These are phyloP conservation scores for Mastomys coucha DNA, from an alignment of 2,113 vertebrate genomes.

Conservation along the genomic window DNA sequence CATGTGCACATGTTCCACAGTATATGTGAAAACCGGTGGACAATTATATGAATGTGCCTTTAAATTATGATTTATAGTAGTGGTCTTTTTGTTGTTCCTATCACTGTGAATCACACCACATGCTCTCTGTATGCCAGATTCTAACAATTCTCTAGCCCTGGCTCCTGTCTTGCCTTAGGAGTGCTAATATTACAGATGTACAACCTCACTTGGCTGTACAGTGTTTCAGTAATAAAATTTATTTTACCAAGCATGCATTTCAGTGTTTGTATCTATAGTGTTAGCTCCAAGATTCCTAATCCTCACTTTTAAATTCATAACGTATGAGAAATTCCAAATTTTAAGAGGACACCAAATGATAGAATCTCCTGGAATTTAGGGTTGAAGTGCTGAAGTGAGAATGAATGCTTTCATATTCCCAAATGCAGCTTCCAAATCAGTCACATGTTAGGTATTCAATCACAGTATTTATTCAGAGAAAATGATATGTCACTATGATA, in stretches of 20 bases:
- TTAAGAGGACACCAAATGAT: neutral
- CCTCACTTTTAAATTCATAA: neutral
- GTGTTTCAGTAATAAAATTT: neutral
- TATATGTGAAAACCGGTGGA: neutral
- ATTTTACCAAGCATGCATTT: neutral
- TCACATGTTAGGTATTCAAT: neutral
- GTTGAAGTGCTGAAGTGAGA: neutral
- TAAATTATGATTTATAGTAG: neutral
- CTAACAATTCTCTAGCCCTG: neutral
- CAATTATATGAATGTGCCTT: neutral
- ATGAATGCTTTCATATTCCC: rapidly evolving
- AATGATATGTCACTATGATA: neutral
- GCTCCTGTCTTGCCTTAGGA: neutral
- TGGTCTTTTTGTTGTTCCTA: neutral
- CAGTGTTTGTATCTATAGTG: neutral
- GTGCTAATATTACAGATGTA: neutral
- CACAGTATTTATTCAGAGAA: neutral
- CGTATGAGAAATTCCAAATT: neutral
- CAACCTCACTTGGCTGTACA: neutral
- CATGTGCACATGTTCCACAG: neutral
- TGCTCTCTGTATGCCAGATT: neutral
- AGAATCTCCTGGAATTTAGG: neutral
- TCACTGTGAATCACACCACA: neutral
- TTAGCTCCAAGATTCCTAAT: neutral
- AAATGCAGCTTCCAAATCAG: neutral